Evolutionary conservation across 2,113 vertebrate genomes (phyloP), one percentile per base, ranked within the genome.

Genomic region (Oreochromis aureus): DNA sequence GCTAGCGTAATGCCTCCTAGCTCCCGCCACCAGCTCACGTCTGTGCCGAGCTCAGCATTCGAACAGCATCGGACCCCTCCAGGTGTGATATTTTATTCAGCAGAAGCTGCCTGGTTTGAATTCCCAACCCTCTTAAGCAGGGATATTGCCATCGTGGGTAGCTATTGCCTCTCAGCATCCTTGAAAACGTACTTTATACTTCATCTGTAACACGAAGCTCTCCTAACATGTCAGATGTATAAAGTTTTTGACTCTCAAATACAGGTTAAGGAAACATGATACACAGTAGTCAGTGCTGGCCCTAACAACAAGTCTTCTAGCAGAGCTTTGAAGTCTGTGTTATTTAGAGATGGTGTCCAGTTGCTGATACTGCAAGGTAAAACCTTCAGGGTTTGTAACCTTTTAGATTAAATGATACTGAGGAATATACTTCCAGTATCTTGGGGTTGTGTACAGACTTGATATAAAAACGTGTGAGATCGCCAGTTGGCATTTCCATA

Each of bases 71-170:
- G 51, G 27, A 61, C 48, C 81, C 89, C 82, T 88, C 76, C 9
- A 66, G 86, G 82, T 91, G 78, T 80, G 79, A 85, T 87, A 41
- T 90, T 90, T 91, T 87, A 87, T 91, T 90, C 87, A 86, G 61
- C 80, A 59, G 18, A 88, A 56, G 79, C 53, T 24, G 76, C 78
- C 69, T 27, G 63, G 79, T 76, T 87, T 85, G 69, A 73, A 86
- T 87, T 87, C 84, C 46, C 81, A 80, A 59, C 89, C 90, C 86
- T 87, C 71, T 89, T 85, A 84, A 86, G 81, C 63, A 6, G 54
- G 24, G 76, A 85, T 85, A 39, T 63, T 76, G 59, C 79, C 82
- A 48, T 44, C 15, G 12, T 19, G 32, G 78, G 82, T 13, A 44
- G 48, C 51, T 66, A 11, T 34, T 69, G n/a, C 56, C 61, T 85